Base-by-base conservation (phyloP, 2,888 invertebrate species). In the Abrostola tripartita region DNA sequence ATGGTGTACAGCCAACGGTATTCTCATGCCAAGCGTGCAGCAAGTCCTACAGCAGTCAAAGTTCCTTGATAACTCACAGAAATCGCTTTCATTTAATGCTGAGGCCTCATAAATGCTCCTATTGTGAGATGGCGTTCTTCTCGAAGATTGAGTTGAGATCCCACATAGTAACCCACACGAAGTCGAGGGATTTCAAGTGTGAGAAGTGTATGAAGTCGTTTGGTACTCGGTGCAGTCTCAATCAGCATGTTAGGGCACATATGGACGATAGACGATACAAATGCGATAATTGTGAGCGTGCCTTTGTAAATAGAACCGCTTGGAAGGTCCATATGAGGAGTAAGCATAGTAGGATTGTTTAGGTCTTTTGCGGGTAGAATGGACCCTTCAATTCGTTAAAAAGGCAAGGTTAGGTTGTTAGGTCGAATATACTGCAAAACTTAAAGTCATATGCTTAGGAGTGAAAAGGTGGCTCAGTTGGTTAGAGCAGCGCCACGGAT, bases 71-170 rank as follows among this genome's bases (percentile, higher is more conserved):
- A 9, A 65, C 81, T 0, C 90, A 90, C 24, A 79, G 78, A 35
- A 87, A 83, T 51, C 76, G 80, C 1, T 80, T 87, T 6, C 93
- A 93, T 47, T 37, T 68, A 1, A 85, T 84, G 82, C 66, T 82
- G 11, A 85, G 52, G 86, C 90, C 65, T 65, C 80, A 79, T 14
- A 65, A 87, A n/a, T 95, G 95, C 50, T 76, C 83, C 0, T 79
- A 87, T 0, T 95, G 95, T 44, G 90, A 90, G 0, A 92, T 90
- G 75, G 85, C 85, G 0, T 91, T 90, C n/a, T 81, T 71, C 37
- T 81, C 79, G 0, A 65, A 63, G 6, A 68, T 79, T 0, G 79
- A 79, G 53, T 79, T 88, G 10, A 65, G 52, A 0, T 81, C 85
- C 0, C 88, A 88, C 52, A 72, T 79, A 35, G 76, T 81, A 0